These are phyloP conservation scores for Drosophila malerkotliana DNA, from an alignment of 1,140 invertebrate genomes.

Conservation along the genomic window DNA sequence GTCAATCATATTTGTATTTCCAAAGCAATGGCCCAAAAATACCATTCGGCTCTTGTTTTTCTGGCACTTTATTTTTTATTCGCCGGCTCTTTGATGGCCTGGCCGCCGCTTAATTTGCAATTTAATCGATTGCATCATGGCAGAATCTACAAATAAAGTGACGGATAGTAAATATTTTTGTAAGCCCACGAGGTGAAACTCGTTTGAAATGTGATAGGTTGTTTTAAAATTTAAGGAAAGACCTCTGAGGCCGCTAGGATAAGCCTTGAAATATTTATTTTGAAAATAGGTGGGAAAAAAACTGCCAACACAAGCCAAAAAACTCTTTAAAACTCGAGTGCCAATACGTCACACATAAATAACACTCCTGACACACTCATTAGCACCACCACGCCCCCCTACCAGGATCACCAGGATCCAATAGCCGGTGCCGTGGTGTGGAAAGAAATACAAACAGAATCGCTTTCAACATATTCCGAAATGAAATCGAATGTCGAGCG, in stretches of 20 bases:
- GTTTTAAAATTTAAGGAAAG: neutral
- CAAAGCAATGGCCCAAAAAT: slow-evolving; percentile 51
- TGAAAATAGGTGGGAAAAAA: neutral
- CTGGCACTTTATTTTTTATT: slow-evolving; percentile 38
- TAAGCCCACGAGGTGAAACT: slow-evolving; percentile 1
- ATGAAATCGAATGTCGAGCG: slow-evolving; percentile 38
- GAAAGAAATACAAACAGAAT: slow-evolving; percentile 32
- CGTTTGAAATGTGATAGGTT: neutral
- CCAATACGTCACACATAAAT: slow-evolving; percentile 54
- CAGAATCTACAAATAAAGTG: slow-evolving; percentile 62
- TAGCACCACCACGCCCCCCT: slow-evolving; percentile 25
- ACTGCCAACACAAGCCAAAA: neutral
- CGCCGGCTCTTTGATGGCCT: slow-evolving; percentile 53
- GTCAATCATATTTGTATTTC: slow-evolving; percentile 71
- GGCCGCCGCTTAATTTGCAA: slow-evolving; percentile 58
- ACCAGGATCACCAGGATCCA: neutral
- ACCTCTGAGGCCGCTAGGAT: neutral
- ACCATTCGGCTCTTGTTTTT: slow-evolving; percentile 50
- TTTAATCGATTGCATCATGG: slow-evolving; percentile 60
- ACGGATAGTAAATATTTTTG: slow-evolving; percentile 19
- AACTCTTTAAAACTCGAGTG: neutral
- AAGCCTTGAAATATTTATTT: neutral
- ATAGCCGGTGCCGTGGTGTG: neutral
- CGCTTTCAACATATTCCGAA: slow-evolving; percentile 41
- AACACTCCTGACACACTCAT: slow-evolving; percentile 61